Evolutionary conservation across 2,113 vertebrate species (phyloP).

Genomic region (Nothoprocta perdicaria): DNA sequence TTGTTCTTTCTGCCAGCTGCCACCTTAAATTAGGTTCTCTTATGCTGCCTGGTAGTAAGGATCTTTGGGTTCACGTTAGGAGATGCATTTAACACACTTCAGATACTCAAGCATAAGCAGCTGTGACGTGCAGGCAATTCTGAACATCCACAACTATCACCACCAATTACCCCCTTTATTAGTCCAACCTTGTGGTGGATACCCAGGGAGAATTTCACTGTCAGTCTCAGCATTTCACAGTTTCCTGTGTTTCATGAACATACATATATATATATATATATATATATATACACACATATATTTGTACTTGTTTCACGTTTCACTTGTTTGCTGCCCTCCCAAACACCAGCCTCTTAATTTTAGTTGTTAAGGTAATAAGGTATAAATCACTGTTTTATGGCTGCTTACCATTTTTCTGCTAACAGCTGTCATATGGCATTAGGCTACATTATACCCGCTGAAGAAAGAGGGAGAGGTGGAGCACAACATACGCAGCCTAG

Average conservation of each 20-base stretch:
- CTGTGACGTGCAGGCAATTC: slow-evolving; percentile 41
- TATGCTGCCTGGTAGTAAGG: background rate
- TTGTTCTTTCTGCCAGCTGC: slow-evolving; percentile 38
- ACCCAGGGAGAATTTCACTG: slow-evolving; percentile 54
- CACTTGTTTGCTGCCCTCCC: slow-evolving; percentile 52
- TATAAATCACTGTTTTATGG: slow-evolving; percentile 74
- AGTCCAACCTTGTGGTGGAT: slow-evolving; percentile 33
- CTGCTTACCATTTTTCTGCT: slow-evolving; percentile 66
- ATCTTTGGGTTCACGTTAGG: slow-evolving; percentile 2
- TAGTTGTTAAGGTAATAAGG: slow-evolving; percentile 56
- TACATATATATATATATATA: background rate
- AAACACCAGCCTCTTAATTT: slow-evolving; percentile 52
- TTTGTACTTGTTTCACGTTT: slow-evolving; percentile 36
- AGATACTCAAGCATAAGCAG: slow-evolving; percentile 38
- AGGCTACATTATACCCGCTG: slow-evolving; percentile 16
- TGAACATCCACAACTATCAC: slow-evolving; percentile 64
- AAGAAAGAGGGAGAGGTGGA: slow-evolving; percentile 50
- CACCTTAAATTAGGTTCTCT: slow-evolving; percentile 37
- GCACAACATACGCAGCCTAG: slow-evolving; percentile 26
- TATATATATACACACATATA: too few relatives aligned
- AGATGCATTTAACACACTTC: slow-evolving; percentile 37
- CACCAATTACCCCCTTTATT: slow-evolving; percentile 66
- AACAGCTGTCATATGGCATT: slow-evolving; percentile 65
- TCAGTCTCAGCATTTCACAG: slow-evolving; percentile 56
- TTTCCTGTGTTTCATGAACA: slow-evolving; percentile 47